phyloP scores from a whole-genome alignment of 2,888 invertebrate species.

The Ashinkailepas kermadecensis region DNA sequence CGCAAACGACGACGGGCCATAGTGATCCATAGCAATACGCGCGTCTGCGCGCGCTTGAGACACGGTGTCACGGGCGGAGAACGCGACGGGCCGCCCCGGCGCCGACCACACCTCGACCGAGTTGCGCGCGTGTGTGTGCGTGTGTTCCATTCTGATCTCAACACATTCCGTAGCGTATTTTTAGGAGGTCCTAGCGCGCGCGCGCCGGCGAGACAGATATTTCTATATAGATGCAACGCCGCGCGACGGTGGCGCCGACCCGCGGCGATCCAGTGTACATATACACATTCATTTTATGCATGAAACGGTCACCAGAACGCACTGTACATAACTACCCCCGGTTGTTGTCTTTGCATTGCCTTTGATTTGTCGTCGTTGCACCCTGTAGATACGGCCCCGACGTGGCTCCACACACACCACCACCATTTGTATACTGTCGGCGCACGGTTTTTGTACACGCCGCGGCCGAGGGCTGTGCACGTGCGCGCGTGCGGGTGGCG shows the following conservation, averaged over 20 bases:
- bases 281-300: constrained; percentile 22
- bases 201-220: neutral
- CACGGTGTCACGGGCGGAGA: no score
- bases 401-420: neutral
- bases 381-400: neutral
- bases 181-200: neutral
- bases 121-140: neutral
- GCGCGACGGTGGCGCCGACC: neutral
- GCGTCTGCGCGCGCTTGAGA: neutral
- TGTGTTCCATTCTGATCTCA: constrained; percentile 20
- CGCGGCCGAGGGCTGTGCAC: neutral
- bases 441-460: constrained; percentile 2
- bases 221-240: constrained; percentile 21
- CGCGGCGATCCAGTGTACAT: neutral
- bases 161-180: constrained; percentile 22
- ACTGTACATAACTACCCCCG: constrained; percentile 13
- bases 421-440: constrained; percentile 16
- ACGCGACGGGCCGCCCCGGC: neutral
- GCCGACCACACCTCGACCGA: neutral
- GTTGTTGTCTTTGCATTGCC: constrained; percentile 20
- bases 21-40: constrained; percentile 21
- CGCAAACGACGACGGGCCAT: neutral
- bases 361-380: constrained; percentile 20
- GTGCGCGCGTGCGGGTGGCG: neutral
- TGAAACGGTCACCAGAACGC: neutral